These are phyloP conservation scores for Brenthis hecate DNA, from an alignment of 2,888 invertebrate species.

Conservation along the genomic window DNA sequence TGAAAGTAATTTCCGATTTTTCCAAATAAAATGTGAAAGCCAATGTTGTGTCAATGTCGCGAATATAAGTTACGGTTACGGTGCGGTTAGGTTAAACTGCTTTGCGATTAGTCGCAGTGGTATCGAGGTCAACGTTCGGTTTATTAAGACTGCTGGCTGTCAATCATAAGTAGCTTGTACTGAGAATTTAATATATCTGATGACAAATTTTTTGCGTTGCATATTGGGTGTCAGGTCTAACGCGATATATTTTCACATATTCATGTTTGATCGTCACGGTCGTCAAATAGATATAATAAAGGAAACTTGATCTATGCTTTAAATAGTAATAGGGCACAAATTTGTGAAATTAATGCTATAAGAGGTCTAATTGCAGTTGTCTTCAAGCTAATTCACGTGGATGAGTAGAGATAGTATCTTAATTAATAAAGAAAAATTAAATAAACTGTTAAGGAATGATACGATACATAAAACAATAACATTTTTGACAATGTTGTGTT, in stretches of 20 bases:
- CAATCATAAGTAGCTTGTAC: slow-evolving; percentile 21
- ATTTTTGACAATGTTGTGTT: background rate
- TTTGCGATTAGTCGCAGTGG: slow-evolving; percentile 16
- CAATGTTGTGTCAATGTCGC: slow-evolving; percentile 29
- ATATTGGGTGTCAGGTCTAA: too few relatives aligned
- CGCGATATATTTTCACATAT: too few relatives aligned
- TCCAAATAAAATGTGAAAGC: slow-evolving; percentile 34
- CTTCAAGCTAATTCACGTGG: too few relatives aligned
- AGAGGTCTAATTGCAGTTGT: too few relatives aligned
- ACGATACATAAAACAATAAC: background rate
- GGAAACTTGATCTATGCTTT: too few relatives aligned
- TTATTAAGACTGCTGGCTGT: slow-evolving; percentile 29
- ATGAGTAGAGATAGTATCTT: too few relatives aligned
- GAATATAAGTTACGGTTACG: slow-evolving; percentile 13
- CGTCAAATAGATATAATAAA: too few relatives aligned
- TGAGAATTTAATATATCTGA: background rate
- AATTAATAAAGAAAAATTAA: background rate
- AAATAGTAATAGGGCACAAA: too few relatives aligned
- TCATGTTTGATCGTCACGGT: too few relatives aligned
- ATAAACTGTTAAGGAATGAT: background rate
- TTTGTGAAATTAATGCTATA: too few relatives aligned
- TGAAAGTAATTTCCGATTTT: slow-evolving; percentile 41
- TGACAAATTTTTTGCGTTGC: background rate
- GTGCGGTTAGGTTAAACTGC: slow-evolving; percentile 14
- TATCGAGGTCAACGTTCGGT: slow-evolving; percentile 36